Conservation (phyloP, 2,888 invertebrate genomes). For the Nephrotoma flavescens region DNA sequence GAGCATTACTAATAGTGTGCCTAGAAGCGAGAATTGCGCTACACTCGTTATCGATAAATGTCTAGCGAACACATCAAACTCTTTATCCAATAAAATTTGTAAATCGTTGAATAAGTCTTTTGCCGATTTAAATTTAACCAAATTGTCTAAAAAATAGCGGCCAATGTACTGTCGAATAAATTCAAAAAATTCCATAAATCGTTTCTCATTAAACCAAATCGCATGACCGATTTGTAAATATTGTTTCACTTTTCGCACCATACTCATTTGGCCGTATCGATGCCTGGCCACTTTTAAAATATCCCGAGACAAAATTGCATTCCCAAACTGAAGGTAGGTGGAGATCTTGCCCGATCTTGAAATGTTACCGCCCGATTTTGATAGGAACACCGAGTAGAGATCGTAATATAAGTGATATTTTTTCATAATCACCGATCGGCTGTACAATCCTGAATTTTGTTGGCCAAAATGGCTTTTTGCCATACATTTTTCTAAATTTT, state of each 20-base stretch:
- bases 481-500: neutral
- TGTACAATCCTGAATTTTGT: neutral
- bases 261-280: slow-evolving; percentile 28
- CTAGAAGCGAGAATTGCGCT: neutral
- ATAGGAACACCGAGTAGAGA: slow-evolving; percentile 10
- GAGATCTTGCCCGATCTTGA: slow-evolving; percentile 35
- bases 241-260: neutral
- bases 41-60: neutral
- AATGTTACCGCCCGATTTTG: slow-evolving; percentile 28
- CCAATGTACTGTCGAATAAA: neutral
- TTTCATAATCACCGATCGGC: neutral
- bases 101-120: slow-evolving; percentile 17
- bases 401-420: slow-evolving; percentile 27
- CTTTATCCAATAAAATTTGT: slow-evolving; percentile 16
- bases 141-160: slow-evolving; percentile 6
- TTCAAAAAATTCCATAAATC: neutral
- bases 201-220: neutral
- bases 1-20: neutral
- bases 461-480: neutral
- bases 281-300: slow-evolving; percentile 32
- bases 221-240: neutral
- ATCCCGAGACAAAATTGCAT: slow-evolving; percentile 39
- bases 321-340: slow-evolving; percentile 48
- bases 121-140: slow-evolving; percentile 23
- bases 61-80: slow-evolving; percentile 11